Percentiles rank a stretch among this genome's conserved stretches.
Conservation (phyloP, 1,140 invertebrate genomes). For the Nixonia krombeini region DNA sequence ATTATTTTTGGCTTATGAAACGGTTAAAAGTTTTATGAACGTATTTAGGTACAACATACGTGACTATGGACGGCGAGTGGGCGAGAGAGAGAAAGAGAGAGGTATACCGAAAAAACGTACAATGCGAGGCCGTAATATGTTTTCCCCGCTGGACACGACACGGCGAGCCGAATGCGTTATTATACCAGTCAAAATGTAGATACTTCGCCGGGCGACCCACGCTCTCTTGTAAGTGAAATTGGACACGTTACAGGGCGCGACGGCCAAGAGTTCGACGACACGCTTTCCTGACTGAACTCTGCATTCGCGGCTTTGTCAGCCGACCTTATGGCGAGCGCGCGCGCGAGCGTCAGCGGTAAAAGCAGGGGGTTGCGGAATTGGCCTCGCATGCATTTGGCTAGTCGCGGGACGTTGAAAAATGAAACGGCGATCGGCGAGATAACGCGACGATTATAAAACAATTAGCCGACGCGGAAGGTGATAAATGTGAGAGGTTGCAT, state of each 20-base stretch:
- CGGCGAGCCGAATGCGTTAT: slow-evolving; percentile 7
- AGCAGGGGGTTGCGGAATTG: background rate
- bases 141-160: slow-evolving; percentile 6
- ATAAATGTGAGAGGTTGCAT: too few relatives aligned
- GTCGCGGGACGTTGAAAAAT: too few relatives aligned
- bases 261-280: slow-evolving; percentile 1
- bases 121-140: slow-evolving; percentile 10
- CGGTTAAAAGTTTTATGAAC: slow-evolving; percentile 1
- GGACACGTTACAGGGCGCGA: slow-evolving; percentile 10
- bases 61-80: too few relatives aligned
- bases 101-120: slow-evolving; percentile 8
- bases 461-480: too few relatives aligned
- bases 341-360: background rate
- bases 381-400: too few relatives aligned
- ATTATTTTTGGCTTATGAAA: background rate
- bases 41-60: slow-evolving; percentile 3
- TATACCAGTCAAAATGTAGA: slow-evolving; percentile 16
- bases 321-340: background rate
- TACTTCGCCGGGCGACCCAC: slow-evolving; percentile 5
- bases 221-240: slow-evolving; percentile 20
- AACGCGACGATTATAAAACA: too few relatives aligned
- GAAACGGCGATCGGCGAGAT: too few relatives aligned
- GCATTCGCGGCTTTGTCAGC: slow-evolving; percentile 6
- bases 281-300: background rate
- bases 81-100: slow-evolving; percentile 2